A percentile compares a stretch with the other conserved stretches of the same genome.
Conservation (phyloP, 2,797 vertebrate genomes). For the Numenius phaeopus region DNA sequence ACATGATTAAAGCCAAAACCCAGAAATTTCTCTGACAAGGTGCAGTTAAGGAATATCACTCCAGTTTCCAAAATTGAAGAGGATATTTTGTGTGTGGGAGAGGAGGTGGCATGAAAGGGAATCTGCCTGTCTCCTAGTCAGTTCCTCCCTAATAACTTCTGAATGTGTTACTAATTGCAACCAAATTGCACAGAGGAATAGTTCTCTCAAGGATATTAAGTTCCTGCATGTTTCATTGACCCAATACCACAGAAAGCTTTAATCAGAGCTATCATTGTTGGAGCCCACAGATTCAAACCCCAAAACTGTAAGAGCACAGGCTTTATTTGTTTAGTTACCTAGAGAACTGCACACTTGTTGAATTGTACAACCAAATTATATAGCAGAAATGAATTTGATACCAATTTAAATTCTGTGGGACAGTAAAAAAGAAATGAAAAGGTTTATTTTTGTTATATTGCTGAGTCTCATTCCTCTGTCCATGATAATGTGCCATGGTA, state of each 20-base stretch:
- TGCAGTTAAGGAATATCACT: neutral
- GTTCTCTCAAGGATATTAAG: neutral
- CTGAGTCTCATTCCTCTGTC: neutral
- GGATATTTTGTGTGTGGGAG: neutral
- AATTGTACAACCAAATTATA: neutral
- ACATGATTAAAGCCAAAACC: neutral
- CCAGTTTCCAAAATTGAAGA: neutral
- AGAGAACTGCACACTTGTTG: neutral
- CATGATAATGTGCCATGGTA: neutral
- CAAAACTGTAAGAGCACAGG: neutral
- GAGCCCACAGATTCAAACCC: neutral
- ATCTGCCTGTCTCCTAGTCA: neutral
- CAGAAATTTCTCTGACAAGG: neutral
- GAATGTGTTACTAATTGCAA: slow-evolving; percentile 4
- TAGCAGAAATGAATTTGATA: neutral
- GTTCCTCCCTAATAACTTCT: neutral
- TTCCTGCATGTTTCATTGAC: neutral
- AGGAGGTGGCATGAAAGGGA: neutral
- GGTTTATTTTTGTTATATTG: neutral
- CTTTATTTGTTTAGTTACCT: neutral
- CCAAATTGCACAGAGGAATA: neutral
- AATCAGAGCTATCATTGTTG: neutral
- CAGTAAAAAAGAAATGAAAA: neutral
- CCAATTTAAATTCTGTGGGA: neutral
- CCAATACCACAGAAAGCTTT: neutral